Conservation (phyloP, 1,140 invertebrate species). For the Micrasema longulum region DNA sequence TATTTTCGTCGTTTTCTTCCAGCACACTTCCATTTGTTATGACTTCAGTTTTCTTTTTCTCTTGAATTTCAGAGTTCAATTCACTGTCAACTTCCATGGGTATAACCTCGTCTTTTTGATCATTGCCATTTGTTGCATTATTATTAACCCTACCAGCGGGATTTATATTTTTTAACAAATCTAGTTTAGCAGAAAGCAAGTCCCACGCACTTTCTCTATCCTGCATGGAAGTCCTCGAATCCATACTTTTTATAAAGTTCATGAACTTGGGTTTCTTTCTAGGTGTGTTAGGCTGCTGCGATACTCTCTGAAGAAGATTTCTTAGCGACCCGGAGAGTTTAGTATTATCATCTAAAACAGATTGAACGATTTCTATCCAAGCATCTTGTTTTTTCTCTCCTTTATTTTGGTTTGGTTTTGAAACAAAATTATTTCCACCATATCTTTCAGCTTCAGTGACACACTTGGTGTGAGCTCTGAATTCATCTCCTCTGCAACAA, state of each 20-base stretch:
- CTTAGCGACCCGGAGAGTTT: constrained; percentile 70
- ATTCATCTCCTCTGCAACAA: constrained; percentile 80
- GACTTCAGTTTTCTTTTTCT: constrained; percentile 41
- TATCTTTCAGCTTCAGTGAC: constrained; percentile 92
- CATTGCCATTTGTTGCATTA: no score
- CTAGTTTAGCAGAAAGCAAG: constrained; percentile 76
- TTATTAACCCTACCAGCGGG: constrained; percentile 49
- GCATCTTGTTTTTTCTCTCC: constrained; percentile 90
- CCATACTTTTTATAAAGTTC: constrained; percentile 78
- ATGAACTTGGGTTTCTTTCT: constrained; percentile 91
- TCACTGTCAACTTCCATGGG: constrained; percentile 7
- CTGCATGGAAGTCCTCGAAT: constrained; percentile 67
- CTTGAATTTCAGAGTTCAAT: not conserved
- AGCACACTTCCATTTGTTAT: constrained; percentile 55
- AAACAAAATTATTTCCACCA: constrained; percentile 83
- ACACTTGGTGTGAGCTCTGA: constrained; percentile 89
- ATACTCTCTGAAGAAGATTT: constrained; percentile 78
- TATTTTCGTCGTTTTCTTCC: constrained; percentile 39
- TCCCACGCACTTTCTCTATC: constrained; percentile 77
- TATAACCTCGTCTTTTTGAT: constrained; percentile 23
- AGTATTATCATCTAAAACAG: constrained; percentile 75
- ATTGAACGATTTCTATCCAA: constrained; percentile 87
- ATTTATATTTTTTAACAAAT: constrained; percentile 64
- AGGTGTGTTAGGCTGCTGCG: constrained; percentile 88
- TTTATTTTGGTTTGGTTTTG: constrained; percentile 82